These are phyloP conservation scores for Camponotus floridanus DNA, from an alignment of 1,140 invertebrate species.

Conservation along the genomic window DNA sequence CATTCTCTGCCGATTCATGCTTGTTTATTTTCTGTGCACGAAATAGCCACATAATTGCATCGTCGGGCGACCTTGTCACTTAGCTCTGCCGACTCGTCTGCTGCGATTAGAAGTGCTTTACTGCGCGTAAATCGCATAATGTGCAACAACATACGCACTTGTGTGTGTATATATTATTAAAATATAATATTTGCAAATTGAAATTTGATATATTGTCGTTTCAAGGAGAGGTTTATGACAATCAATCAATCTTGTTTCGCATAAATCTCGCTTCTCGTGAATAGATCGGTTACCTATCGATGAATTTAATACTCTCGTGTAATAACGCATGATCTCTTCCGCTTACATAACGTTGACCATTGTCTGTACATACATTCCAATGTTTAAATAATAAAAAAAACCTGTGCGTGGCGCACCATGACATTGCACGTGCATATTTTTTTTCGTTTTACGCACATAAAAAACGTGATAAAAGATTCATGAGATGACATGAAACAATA, in stretches of 20 bases:
- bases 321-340: background rate
- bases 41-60: conserved; percentile 1
- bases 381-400: conserved; percentile 30
- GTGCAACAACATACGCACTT: background rate
- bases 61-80: conserved; percentile 52
- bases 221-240: background rate
- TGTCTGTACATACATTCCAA: conserved; percentile 1
- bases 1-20: background rate
- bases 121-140: background rate
- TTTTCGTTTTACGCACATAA: background rate
- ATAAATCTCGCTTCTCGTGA: conserved; percentile 45
- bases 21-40: conserved; percentile 37
- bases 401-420: too few relatives aligned
- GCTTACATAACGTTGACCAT: conserved; percentile 45
- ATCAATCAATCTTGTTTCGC: background rate
- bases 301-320: conserved; percentile 33
- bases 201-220: background rate
- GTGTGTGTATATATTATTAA: too few relatives aligned
- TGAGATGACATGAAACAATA: background rate
- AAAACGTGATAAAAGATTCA: background rate
- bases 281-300: conserved; percentile 42
- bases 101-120: background rate
- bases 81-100: conserved; percentile 34
- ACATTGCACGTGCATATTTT: background rate
- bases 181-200: background rate